Conservation (phyloP, 92 coral and sea anemone species). For the Meandrina meandrites region DNA sequence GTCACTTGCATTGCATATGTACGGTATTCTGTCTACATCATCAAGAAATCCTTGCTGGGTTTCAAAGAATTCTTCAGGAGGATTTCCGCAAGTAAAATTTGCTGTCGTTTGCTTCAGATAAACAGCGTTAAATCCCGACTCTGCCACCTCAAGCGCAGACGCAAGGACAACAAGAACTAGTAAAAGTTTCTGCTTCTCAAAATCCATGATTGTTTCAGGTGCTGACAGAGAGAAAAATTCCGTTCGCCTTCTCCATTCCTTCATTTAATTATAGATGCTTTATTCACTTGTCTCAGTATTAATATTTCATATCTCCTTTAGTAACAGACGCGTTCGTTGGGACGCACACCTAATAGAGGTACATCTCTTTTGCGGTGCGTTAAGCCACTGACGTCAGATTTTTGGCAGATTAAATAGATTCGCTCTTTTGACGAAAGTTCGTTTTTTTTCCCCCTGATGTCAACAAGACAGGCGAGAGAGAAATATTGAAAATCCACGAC, state of each 20-base stretch:
- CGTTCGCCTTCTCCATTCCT: slow-evolving; percentile 21
- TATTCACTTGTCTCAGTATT: slow-evolving; percentile 6
- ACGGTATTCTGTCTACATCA: slow-evolving; percentile 41
- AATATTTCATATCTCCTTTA: slow-evolving; percentile 16
- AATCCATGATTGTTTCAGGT: slow-evolving; percentile 2
- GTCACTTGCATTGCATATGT: slow-evolving; percentile 76
- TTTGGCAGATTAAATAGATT: neutral
- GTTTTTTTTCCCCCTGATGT: neutral
- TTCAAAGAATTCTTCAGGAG: slow-evolving; percentile 71
- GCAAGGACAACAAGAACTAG: neutral
- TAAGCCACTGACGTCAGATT: slow-evolving; percentile 17
- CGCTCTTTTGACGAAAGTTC: neutral
- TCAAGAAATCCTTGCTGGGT: slow-evolving; percentile 63
- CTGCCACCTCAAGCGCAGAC: neutral
- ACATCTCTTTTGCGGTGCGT: neutral
- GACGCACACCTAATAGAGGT: neutral
- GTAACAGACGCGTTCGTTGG: slow-evolving; percentile 18
- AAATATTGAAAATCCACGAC: neutral
- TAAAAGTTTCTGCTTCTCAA: neutral
- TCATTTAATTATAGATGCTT: slow-evolving; percentile 21
- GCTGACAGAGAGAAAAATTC: neutral
- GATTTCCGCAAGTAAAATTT: slow-evolving; percentile 83
- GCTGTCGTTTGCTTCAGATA: slow-evolving; percentile 58
- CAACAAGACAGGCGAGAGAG: neutral
- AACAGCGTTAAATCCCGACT: slow-evolving; percentile 64